Base-by-base conservation (phyloP, 1,140 invertebrate genomes). In the Rhynchophorus ferrugineus region DNA sequence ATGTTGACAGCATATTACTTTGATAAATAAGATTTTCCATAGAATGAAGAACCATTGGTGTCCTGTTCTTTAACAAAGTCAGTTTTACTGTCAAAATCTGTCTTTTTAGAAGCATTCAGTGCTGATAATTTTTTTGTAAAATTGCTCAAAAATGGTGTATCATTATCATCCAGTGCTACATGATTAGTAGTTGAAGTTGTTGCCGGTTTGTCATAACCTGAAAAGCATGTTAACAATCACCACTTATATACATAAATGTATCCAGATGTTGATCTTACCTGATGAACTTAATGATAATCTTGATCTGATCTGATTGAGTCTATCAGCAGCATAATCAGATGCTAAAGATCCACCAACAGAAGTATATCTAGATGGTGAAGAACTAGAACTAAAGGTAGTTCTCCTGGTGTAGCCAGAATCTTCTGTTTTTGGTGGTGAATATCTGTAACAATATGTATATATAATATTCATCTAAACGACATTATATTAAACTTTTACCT, bases 131-230 rank as follows among this genome's bases (percentile, higher is more conserved):
- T 73, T 38, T 75, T 68, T 2, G 80, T 81, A 53, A 83, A 84
- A 58, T 79, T 81, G 54, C 79, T 82, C 57, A 83, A 68, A 63
- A 78, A 84, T 34, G 82, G 82, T 54, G 78, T 81, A 62, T 82
- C 69, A 58, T 57, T 62, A 6, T 62, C 62, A 3, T 48, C 44
- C 19, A 49, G 9, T 18, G 34, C 39, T 2, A 33, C 37, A 8
- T 46, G 20, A 13, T 41, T 41, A 38, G 13, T 35, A 3, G 57
- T n/a, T 17, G 49, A 41, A 8, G 49, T 44, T 24, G 50, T 56
- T 2, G 49, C 37, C 19, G 49, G 41, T 22, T 45, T 57, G 19
- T 64, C 61, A 47, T 56, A 58, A 55, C 29, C 16, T 45, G n/a
- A 45, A 6, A 38, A 13, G 37, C 5, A 38, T n/a, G n/a, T n/a